Base-by-base conservation (phyloP, 2,888 invertebrate genomes). In the Sphecodes monilicornis region DNA sequence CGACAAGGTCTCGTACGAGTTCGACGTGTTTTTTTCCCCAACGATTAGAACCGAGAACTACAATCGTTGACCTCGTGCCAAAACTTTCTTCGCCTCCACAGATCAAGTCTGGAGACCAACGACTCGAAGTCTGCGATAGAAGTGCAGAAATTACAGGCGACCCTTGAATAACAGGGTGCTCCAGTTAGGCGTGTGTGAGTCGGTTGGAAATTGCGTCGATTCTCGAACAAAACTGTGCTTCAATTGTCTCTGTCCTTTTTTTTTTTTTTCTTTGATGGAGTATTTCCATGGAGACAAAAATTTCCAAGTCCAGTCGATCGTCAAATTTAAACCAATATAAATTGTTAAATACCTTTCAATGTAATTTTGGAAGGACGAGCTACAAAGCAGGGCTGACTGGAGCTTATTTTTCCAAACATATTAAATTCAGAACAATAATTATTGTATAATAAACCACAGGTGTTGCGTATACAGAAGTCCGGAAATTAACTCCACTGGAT, bases 51-150 rank as follows among this genome's bases (percentile, higher is more conserved):
- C 50, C 50, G 50, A 26, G 76, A 39, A 74, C 50, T 79, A 85
- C 57, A 85, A 86, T 76, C 78, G 82, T 85, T 86, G 85, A 86
- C 70, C 78, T 72, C 32, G 82, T 82, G 85, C 85, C 86, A 86
- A 78, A 69, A 69, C 72, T 75, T n/a, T 82, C 80, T 57, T 79
- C 78, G 74, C 36, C 26, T 50, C 69, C 57, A 74, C 36, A 69
- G 85, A 85, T 85, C 64, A 69, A 82, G 75, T 57, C 26, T 29
- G 3, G 26, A 57, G 8, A 22, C 50, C 50, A 8, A 50, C 50
- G 50, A 50, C 22, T 22, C 50, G 50, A 50, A 50, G 22, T 22
- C 50, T 22, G n/a, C n/a, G 50, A 22, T 50, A 50, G 50, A 50
- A 22, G 22, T 50, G 22, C 1, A 50, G 50, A 50, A 50, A 50